Percentiles rank a stretch among this genome's conserved stretches.
Evolutionary conservation across 2,113 vertebrate genomes (phyloP).

Genomic region (Cisticola juncidis): DNA sequence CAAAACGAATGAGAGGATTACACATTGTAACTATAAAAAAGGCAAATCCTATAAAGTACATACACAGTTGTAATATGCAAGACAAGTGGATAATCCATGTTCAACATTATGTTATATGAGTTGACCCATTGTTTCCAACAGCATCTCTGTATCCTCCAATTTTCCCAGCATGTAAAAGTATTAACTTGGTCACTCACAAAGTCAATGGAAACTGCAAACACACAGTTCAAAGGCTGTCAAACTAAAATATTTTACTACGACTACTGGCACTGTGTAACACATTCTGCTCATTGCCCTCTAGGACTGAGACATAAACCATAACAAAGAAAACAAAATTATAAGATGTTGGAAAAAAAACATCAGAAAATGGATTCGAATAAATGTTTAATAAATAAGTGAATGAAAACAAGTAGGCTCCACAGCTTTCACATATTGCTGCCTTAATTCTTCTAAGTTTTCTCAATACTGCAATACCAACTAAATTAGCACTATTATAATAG

Average conservation of each 20-base stretch:
- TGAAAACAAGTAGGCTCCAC: not conserved
- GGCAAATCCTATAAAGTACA: constrained; percentile 26
- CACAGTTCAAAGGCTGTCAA: not conserved
- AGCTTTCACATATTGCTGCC: not conserved
- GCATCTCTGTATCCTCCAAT: not conserved
- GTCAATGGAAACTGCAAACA: not conserved
- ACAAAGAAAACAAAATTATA: not conserved
- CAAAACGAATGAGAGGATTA: constrained; percentile 34
- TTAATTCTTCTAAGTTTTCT: not conserved
- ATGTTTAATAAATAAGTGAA: not conserved
- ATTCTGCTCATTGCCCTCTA: not conserved
- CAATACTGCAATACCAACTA: not conserved
- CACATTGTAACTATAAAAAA: not conserved
- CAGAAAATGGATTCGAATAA: not conserved
- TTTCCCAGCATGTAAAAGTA: not conserved
- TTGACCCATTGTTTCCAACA: not conserved
- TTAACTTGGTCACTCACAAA: not conserved
- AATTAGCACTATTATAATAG: not conserved
- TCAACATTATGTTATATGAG: not conserved
- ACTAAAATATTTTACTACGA: not conserved
- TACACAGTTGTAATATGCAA: not conserved
- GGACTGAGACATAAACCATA: not conserved
- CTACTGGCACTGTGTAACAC: not conserved
- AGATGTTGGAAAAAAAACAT: not conserved
- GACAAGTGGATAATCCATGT: constrained; percentile 16